Base-by-base conservation (phyloP, 2,888 invertebrate species). In the Cryptocephalus moraei region DNA sequence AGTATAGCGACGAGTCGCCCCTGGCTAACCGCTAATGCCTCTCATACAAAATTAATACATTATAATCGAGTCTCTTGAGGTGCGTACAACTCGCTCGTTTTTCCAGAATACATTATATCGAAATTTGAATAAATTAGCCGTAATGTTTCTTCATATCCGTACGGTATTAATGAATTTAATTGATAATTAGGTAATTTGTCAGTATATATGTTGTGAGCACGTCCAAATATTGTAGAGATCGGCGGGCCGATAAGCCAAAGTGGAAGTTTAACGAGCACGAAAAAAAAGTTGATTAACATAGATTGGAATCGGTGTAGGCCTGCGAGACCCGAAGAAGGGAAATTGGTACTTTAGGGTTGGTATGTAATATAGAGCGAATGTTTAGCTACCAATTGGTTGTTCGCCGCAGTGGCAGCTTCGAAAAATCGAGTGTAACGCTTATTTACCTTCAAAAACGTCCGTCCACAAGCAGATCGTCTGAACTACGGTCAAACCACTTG, bases 141-240 rank as follows among this genome's bases (percentile, higher is more conserved):
- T 22, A 22, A 22, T 36, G 12, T 11, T 36, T 36, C 12, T 36
- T 36, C 12, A 36, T n/a, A 11, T 36, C 12, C 36, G 36, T 36
- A 36, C 36, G 36, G 12, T 11, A 11, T 36, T 36, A 36, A 36
- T 12, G 36, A 12, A 22, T 32, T 42, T 32, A 42, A 42, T 46
- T 48, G 45, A 48, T 51, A 51, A 49, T 48, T 46, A 49, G 49
- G 47, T 49, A 49, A 51, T 49, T 51, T 51, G 51, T 51, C 51
- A 49, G 47, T 44, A 14, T 41, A 48, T 45, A 41, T 48, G 49
- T 47, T 44, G 52, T 13, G 39, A 34, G 44, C 46, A 44, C 42
- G 49, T 48, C 52, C 49, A 49, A 51, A 51, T 51, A 47, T 51
- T 49, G 36, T 36, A 42, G 9, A 49, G 51, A 51, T 51, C 46